phyloP scores from a whole-genome alignment of 2,113 vertebrate species.

The Aegotheles bennettii region DNA sequence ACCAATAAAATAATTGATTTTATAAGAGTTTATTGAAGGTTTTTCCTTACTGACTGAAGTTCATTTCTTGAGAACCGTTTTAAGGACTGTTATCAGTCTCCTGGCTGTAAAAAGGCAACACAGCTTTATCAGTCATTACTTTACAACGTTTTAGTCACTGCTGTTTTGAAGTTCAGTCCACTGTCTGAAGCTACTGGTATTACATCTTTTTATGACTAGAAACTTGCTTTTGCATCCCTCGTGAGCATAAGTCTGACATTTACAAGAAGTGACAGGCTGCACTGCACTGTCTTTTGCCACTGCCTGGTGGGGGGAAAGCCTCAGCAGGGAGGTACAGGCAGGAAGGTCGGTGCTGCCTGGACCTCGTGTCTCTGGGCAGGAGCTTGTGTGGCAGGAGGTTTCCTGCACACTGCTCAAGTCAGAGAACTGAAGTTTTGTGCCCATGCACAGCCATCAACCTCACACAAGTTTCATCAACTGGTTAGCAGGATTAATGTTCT shows the following conservation, averaged over 20 bases:
- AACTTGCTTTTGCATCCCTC: neutral
- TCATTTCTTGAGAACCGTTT: neutral
- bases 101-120: neutral
- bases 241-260: neutral
- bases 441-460: neutral
- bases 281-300: neutral
- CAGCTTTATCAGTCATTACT: neutral
- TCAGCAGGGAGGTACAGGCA: accelerated
- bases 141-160: neutral
- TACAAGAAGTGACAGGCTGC: neutral
- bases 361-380: neutral
- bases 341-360: neutral
- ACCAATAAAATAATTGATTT: neutral
- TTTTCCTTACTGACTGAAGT: neutral
- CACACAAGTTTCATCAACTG: neutral
- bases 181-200: neutral
- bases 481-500: neutral
- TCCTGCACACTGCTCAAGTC: neutral
- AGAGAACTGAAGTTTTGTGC: neutral
- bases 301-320: neutral
- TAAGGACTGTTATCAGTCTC: neutral
- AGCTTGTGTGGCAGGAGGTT: neutral
- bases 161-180: neutral
- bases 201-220: neutral
- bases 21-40: neutral